Percentiles rank a stretch among this genome's conserved stretches.
Conservation (phyloP, 2,888 invertebrate genomes). For the Polymixis flavicincta region DNA sequence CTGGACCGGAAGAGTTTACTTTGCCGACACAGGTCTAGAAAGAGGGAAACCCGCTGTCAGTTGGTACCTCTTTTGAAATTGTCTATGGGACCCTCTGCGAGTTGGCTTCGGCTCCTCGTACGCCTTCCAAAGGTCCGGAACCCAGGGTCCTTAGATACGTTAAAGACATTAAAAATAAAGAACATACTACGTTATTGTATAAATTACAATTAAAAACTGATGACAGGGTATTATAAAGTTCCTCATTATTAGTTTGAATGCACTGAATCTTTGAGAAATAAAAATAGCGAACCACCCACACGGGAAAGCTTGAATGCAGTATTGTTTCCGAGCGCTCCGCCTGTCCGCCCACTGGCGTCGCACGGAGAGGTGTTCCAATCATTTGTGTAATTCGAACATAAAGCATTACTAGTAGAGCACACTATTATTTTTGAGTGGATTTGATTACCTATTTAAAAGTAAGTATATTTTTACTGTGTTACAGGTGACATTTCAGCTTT, state of each 20-base stretch:
- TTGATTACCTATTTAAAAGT: not conserved
- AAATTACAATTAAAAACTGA: not conserved
- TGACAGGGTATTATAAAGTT: too few relatives aligned
- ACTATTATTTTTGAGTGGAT: not conserved
- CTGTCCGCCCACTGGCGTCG: conserved; percentile 41
- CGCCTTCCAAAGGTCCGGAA: too few relatives aligned
- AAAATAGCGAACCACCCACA: conserved; percentile 52
- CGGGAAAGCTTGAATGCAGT: conserved; percentile 47
- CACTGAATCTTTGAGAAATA: conserved; percentile 38
- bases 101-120: too few relatives aligned
- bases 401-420: not conserved
- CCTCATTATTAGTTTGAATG: conserved; percentile 3
- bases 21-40: too few relatives aligned
- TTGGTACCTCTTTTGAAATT: too few relatives aligned
- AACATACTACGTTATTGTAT: not conserved
- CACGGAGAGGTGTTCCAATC: conserved; percentile 13
- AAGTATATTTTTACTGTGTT: not conserved
- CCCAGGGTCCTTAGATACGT: too few relatives aligned
- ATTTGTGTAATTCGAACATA: not conserved
- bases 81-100: too few relatives aligned
- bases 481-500: not conserved
- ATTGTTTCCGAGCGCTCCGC: conserved; percentile 52
- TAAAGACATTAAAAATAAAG: too few relatives aligned
- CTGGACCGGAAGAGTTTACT: too few relatives aligned
- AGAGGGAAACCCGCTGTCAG: too few relatives aligned